Percentiles rank a stretch among this genome's conserved stretches.
These are phyloP conservation scores for Zosterops hypoxanthus DNA, from an alignment of 2,113 vertebrate species.

Conservation along the genomic window DNA sequence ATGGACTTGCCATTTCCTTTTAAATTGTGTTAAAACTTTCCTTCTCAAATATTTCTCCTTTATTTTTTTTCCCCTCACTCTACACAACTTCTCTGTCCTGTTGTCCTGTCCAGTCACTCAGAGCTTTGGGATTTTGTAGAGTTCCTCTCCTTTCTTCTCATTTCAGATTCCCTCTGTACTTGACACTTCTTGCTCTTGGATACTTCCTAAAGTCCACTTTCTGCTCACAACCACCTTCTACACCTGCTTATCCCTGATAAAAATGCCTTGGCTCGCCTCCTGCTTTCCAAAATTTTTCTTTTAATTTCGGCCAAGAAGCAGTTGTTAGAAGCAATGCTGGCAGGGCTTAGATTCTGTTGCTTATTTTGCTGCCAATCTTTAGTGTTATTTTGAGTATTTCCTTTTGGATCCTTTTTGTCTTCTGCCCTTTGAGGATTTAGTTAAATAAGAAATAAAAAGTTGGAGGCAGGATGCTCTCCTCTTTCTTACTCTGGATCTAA, in stretches of 20 bases:
- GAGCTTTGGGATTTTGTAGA: neutral
- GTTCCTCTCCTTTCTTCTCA: neutral
- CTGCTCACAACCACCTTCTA: neutral
- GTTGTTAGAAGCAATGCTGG: neutral
- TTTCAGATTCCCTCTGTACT: neutral
- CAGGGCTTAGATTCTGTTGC: neutral
- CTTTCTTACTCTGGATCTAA: constrained; percentile 3
- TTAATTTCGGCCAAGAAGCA: neutral
- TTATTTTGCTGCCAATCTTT: constrained; percentile 21
- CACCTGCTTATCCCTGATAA: neutral
- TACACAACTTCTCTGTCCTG: neutral
- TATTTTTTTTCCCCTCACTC: neutral
- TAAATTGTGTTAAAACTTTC: neutral
- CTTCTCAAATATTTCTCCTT: neutral
- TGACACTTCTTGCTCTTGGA: neutral
- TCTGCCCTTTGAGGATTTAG: constrained; percentile 25
- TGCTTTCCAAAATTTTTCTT: neutral
- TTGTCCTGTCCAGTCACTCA: neutral
- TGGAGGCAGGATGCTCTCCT: constrained; percentile 30
- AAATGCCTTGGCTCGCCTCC: neutral
- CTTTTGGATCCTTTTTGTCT: constrained; percentile 11
- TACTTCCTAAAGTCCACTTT: neutral
- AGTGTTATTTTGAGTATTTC: constrained; percentile 45
- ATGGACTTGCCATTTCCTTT: constrained; percentile 5
- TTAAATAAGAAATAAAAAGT: constrained; percentile 24